phyloP scores from a whole-genome alignment of 2,888 invertebrate species.

The Pinctada fucata region DNA sequence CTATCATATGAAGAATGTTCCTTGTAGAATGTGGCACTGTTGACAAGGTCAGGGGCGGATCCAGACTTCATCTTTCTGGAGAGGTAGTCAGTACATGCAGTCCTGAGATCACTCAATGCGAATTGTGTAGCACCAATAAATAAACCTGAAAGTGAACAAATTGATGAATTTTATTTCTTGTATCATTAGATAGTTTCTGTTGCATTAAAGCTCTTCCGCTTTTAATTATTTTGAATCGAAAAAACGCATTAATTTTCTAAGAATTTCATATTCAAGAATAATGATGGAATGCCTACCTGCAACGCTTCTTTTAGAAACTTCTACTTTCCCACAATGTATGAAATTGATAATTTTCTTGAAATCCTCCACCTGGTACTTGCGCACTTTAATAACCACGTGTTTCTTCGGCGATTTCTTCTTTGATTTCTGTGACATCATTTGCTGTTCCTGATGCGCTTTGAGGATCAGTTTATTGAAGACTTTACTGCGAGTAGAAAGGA shows the following conservation, averaged over 20 bases:
- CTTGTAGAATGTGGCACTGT: not conserved
- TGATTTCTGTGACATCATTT: not conserved
- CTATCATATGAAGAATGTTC: not conserved
- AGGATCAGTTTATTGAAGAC: conserved; percentile 12
- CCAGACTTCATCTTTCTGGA: not conserved
- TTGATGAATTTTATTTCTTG: too few relatives aligned
- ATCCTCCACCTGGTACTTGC: conserved; percentile 18
- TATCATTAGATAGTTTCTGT: too few relatives aligned
- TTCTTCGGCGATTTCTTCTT: not conserved
- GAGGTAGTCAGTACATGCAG: conserved; percentile 15
- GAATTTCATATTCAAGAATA: not conserved
- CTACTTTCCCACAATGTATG: conserved; percentile 17
- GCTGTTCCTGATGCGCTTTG: conserved; percentile 10
- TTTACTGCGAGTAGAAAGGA: conserved; percentile 11
- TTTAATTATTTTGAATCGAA: too few relatives aligned
- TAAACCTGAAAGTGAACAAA: not conserved
- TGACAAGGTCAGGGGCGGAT: not conserved
- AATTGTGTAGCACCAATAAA: conserved; percentile 25
- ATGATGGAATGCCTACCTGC: not conserved
- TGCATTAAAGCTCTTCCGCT: too few relatives aligned
- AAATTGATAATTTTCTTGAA: conserved; percentile 14
- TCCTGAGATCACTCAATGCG: conserved; percentile 10
- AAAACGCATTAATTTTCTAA: too few relatives aligned
- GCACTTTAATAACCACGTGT: conserved; percentile 7
- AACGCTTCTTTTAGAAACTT: not conserved